Base-by-base conservation (phyloP, 1,140 invertebrate genomes). In the Drosophila oshimai region DNA sequence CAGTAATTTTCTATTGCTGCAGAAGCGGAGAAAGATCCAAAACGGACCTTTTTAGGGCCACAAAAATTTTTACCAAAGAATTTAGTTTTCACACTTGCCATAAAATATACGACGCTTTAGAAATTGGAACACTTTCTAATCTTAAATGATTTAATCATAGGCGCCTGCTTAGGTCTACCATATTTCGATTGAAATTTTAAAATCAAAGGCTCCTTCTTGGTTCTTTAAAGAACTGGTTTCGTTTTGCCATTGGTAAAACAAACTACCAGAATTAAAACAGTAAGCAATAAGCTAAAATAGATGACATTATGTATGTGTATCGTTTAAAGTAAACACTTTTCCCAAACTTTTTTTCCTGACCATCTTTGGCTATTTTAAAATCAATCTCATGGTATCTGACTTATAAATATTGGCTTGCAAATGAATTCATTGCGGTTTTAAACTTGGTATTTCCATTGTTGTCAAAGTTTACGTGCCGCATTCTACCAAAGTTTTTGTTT, bases 381-480 rank as follows among this genome's bases (percentile, higher is more conserved):
- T 26, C 6, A 7, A 7, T 15, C 0, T 1, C 9, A n/a, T 15
- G 12, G 1, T 20, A 12, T 45, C 6, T 10, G 6, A 6, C 5
- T 24, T 28, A 31, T 62, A 9, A 31, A 24, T 7, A 1, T 3
- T n/a, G 34, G 6, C 5, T 17, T 3, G 13, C 15, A 34, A 72
- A 46, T 62, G 46, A 39, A 61, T 72, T 61, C 15, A 46, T 28
- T 41, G 39, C 20, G 41, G 67, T 51, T 34, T 61, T 28, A 46
- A 61, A 26, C 61, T 22, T 49, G n/a, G 44, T 18, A 53, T 39
- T 50, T 3, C 9, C 15, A 50, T 33, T 26, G n/a, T 39, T 41
- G 26, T 33, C 45, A 29, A 20, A 20, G 29, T 28, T 51, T 42
- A 55, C 47, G 26, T 54, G 57, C 22, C 5, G 57, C n/a, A 42